phyloP scores from a whole-genome alignment of 2,888 invertebrate genomes.

The Drosophila putrida region DNA sequence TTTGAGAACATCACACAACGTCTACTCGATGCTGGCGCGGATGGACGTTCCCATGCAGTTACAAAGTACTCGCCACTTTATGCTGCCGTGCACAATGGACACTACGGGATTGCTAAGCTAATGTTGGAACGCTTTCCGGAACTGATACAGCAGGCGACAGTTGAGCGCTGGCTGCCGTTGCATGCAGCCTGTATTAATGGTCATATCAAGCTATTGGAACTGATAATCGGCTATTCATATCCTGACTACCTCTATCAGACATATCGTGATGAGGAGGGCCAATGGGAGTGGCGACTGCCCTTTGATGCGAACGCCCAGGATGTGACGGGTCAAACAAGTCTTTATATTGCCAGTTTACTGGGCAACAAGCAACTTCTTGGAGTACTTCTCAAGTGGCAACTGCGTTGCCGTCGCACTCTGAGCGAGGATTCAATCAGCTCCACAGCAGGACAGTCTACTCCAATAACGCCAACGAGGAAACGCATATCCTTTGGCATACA shows the following conservation, averaged over 20 bases:
- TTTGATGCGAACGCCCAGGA: constrained; percentile 97
- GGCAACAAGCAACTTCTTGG: constrained; percentile 93
- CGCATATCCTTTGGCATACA: constrained; percentile 95
- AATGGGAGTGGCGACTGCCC: constrained; percentile 94
- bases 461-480: constrained; percentile 87
- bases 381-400: constrained; percentile 90
- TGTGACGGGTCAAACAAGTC: constrained; percentile 94
- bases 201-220: constrained; percentile 91
- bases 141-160: constrained; percentile 93
- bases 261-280: constrained; percentile 90
- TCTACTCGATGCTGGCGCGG: constrained; percentile 93
- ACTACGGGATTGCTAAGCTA: constrained; percentile 90
- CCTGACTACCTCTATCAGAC: constrained; percentile 89
- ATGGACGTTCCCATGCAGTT: constrained; percentile 95
- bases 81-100: constrained; percentile 95
- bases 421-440: constrained; percentile 45
- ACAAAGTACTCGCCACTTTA: constrained; percentile 97
- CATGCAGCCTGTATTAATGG: constrained; percentile 97
- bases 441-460: constrained; percentile 77
- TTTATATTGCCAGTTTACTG: constrained; percentile 95
- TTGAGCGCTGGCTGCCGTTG: constrained; percentile 96
- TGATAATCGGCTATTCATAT: constrained; percentile 93
- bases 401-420: constrained; percentile 86
- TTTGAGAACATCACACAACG: constrained; percentile 91
- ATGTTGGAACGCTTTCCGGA: constrained; percentile 93